These are phyloP conservation scores for Branchipolynoe longqiensis DNA, from an alignment of 2,888 invertebrate genomes.

Conservation along the genomic window DNA sequence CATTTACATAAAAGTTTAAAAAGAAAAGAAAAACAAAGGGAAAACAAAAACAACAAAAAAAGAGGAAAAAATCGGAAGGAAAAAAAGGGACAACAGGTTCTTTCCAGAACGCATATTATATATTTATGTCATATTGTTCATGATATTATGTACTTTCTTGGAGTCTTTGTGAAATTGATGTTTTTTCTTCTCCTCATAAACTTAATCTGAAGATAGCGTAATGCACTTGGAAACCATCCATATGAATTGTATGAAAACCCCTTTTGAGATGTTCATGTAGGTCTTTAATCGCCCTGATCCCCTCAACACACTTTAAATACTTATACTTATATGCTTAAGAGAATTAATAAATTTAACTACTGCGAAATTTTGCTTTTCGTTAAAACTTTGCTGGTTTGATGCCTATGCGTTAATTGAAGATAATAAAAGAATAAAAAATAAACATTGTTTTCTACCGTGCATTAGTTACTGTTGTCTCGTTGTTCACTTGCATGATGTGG, in stretches of 20 bases:
- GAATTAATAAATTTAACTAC: slow-evolving; percentile 53
- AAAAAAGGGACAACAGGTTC: slow-evolving; percentile 48
- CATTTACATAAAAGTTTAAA: slow-evolving; percentile 53
- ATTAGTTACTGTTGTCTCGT: not conserved
- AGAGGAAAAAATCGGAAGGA: not conserved
- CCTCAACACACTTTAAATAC: slow-evolving; percentile 52
- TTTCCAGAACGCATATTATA: slow-evolving; percentile 57
- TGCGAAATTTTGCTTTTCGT: slow-evolving; percentile 57
- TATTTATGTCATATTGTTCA: slow-evolving; percentile 58
- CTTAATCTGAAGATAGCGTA: slow-evolving; percentile 55
- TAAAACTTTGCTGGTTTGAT: slow-evolving; percentile 57
- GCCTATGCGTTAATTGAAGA: slow-evolving; percentile 50
- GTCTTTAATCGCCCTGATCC: slow-evolving; percentile 52
- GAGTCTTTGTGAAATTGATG: slow-evolving; percentile 58
- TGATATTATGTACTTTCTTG: slow-evolving; percentile 58
- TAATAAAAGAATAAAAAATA: slow-evolving; percentile 21
- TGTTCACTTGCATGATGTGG: too few species aligned
- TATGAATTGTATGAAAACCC: slow-evolving; percentile 56
- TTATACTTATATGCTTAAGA: slow-evolving; percentile 58
- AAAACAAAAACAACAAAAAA: slow-evolving; percentile 19
- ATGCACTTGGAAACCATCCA: slow-evolving; percentile 58
- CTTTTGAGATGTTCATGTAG: slow-evolving; percentile 53
- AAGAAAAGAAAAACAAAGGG: not conserved
- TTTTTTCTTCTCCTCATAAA: slow-evolving; percentile 56
- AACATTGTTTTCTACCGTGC: slow-evolving; percentile 54